Base-by-base conservation (phyloP, 2,113 vertebrate species). In the Glaucidium brasilianum region DNA sequence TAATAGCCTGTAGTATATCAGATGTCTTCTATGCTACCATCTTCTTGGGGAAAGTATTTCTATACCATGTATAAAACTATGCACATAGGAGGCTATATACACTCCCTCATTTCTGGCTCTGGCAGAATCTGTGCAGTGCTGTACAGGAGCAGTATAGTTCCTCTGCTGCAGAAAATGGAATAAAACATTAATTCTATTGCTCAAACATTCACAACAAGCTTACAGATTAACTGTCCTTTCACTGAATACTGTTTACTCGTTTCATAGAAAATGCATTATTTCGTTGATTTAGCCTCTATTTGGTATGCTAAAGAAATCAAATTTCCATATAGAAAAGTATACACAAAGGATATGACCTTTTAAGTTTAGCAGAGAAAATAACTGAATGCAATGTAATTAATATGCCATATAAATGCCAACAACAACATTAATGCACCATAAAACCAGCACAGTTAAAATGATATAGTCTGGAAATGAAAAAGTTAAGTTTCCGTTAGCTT, bases 281-380 rank as follows among this genome's bases (percentile, higher is more conserved):
- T 95, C 3, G 0, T 90, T 96, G 90, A 96, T 94, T 97, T 97
- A 91, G 62, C 55, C 91, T 85, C 91, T 93, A 9, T 85, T 96
- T 92, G 71, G 75, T 92, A 88, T 94, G 91, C 87, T 96, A 94
- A 92, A 92, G 74, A 93, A 97, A 95, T 77, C 47, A 66, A 66
- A 97, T 96, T 96, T 96, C 94, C 89, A 88, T 96, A 95, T 58
- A 97, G 87, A 96, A 95, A 97, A 96, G 74, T 80, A 67, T 95
- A 91, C 86, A 92, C 77, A 73, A 74, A 95, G 89, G 95, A 96
- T 92, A 90, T 96, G 96, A 97, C 94, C 97, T 97, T 97, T 97
- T 96, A 97, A 95, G 86, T 95, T 96, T 90, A 96, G 89, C 84
- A 90, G 91, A 79, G 91, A 92, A 95, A 97, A 76, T 91, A 97